These are phyloP conservation scores for Sitta europaea DNA, from an alignment of 2,113 vertebrate genomes.

Conservation along the genomic window DNA sequence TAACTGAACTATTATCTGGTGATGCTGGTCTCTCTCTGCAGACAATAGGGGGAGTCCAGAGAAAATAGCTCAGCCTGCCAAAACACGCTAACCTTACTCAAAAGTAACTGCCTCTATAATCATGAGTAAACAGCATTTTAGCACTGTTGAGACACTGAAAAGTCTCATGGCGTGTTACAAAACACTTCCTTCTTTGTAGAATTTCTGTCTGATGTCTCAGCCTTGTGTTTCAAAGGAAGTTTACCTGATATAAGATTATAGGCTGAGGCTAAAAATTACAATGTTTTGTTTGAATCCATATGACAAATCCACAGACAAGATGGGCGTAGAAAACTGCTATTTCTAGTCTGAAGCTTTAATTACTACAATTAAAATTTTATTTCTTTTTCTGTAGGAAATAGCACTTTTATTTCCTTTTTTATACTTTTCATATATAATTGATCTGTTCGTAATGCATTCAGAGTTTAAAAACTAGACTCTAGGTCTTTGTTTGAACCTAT, in stretches of 20 bases:
- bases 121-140: background rate
- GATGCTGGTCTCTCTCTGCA: background rate
- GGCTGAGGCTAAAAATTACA: background rate
- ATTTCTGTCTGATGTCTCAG: background rate
- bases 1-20: background rate
- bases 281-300: background rate
- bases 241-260: background rate
- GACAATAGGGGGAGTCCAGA: background rate
- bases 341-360: background rate
- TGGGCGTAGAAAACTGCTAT: background rate
- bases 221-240: background rate
- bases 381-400: background rate
- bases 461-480: background rate
- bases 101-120: background rate
- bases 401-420: background rate
- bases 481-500: background rate
- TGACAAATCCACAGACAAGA: background rate
- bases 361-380: background rate
- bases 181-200: background rate
- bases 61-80: background rate
- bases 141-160: background rate
- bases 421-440: background rate
- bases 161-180: background rate
- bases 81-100: background rate
- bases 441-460: background rate